Percentiles rank a stretch among this genome's conserved stretches.
These are phyloP conservation scores for Epiperipatus broadwayi DNA, from an alignment of 2,888 invertebrate genomes.

Conservation along the genomic window DNA sequence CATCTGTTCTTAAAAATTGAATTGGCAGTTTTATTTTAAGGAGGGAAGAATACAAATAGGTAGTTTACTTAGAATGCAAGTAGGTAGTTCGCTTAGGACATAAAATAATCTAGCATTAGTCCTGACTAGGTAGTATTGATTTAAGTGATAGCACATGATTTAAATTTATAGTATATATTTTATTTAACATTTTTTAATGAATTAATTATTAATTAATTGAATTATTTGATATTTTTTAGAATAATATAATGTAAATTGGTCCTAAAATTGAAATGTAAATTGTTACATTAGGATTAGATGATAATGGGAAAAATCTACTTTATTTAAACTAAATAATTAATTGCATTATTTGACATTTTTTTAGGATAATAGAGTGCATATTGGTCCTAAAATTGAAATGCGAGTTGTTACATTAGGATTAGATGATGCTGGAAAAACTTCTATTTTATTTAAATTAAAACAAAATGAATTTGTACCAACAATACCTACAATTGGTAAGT, in stretches of 20 bases:
- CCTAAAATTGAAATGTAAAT: slow-evolving; percentile 40
- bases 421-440: slow-evolving; percentile 39
- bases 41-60: too few relatives aligned
- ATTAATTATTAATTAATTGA: too few relatives aligned
- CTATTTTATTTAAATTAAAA: slow-evolving; percentile 38
- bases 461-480: slow-evolving; percentile 37
- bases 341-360: too few relatives aligned
- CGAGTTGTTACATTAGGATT: slow-evolving; percentile 38
- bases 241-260: slow-evolving; percentile 40
- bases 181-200: too few relatives aligned
- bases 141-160: too few relatives aligned
- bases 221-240: slow-evolving; percentile 30
- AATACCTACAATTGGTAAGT: slow-evolving; percentile 36
- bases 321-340: slow-evolving; percentile 39
- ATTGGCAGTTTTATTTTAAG: too few relatives aligned
- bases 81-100: too few relatives aligned
- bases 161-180: too few relatives aligned
- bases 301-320: slow-evolving; percentile 38
- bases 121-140: too few relatives aligned
- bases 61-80: too few relatives aligned
- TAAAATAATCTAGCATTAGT: too few relatives aligned
- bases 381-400: slow-evolving; percentile 41
- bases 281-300: slow-evolving; percentile 38
- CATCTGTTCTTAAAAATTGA: too few relatives aligned
- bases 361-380: slow-evolving; percentile 39